These are phyloP conservation scores for Tipula vernalis DNA, from an alignment of 2,888 invertebrate genomes.

Conservation along the genomic window DNA sequence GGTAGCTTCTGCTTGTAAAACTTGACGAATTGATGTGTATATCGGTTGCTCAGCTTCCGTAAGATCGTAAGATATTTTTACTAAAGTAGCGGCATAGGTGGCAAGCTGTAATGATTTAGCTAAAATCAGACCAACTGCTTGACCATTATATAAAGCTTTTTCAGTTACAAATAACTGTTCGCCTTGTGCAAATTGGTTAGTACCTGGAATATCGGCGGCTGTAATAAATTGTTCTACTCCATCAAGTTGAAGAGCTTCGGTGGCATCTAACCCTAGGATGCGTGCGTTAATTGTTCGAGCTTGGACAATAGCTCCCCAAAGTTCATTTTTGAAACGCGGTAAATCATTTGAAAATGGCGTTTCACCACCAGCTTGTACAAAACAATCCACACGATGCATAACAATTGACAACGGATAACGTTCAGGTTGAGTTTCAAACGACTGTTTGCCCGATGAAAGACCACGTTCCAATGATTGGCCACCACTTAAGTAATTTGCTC, in stretches of 20 bases:
- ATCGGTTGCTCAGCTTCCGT: neutral
- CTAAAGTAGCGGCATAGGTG: slow-evolving; percentile 40
- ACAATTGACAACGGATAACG: slow-evolving; percentile 53
- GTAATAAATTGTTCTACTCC: slow-evolving; percentile 52
- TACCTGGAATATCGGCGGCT: slow-evolving; percentile 56
- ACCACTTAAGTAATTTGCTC: slow-evolving; percentile 34
- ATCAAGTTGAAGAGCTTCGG: slow-evolving; percentile 45
- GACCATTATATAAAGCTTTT: slow-evolving; percentile 40
- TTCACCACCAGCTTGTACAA: slow-evolving; percentile 47
- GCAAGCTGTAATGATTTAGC: slow-evolving; percentile 44
- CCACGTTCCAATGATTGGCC: slow-evolving; percentile 37
- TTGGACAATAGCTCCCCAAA: slow-evolving; percentile 48
- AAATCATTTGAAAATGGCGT: slow-evolving; percentile 67
- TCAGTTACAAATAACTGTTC: slow-evolving; percentile 19
- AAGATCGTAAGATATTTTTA: slow-evolving; percentile 36
- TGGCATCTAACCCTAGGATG: slow-evolving; percentile 44
- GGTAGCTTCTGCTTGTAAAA: neutral
- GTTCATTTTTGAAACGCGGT: slow-evolving; percentile 48
- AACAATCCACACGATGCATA: slow-evolving; percentile 46
- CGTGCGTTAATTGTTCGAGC: slow-evolving; percentile 44
- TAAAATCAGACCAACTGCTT: slow-evolving; percentile 50
- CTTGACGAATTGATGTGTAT: neutral
- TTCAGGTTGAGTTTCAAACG: slow-evolving; percentile 43
- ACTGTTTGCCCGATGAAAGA: slow-evolving; percentile 45
- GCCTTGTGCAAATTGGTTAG: slow-evolving; percentile 38